Evolutionary conservation across 2,113 vertebrate species (phyloP).

Genomic region (Alethe diademata): DNA sequence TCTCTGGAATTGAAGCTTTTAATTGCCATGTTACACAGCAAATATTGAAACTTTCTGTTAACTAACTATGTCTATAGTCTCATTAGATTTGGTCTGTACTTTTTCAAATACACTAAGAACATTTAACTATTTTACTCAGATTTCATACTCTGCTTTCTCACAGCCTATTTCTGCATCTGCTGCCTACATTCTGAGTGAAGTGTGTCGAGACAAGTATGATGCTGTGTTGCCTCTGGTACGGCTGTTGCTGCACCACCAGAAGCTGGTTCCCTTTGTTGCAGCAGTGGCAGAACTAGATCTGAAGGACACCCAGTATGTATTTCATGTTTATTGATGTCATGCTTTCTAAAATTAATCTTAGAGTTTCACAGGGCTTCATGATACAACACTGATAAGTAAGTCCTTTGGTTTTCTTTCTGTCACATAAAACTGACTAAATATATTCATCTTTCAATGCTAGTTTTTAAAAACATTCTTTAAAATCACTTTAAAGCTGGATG

Average conservation of each 20-base stretch:
- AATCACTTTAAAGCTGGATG: background rate
- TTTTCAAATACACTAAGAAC: background rate
- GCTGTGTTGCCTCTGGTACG: constrained; percentile 90
- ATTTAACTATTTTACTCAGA: background rate
- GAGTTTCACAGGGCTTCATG: background rate
- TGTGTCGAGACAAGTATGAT: constrained; percentile 91
- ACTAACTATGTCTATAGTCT: rapidly evolving
- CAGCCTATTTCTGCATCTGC: constrained; percentile 94
- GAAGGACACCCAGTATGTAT: constrained; percentile 92
- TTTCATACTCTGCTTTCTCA: background rate
- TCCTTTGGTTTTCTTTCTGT: background rate
- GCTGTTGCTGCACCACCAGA: constrained; percentile 90
- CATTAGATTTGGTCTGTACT: background rate
- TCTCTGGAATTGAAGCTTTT: background rate
- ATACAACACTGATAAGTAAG: background rate
- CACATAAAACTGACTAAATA: background rate
- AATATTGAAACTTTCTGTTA: background rate
- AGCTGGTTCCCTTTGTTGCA: constrained; percentile 91
- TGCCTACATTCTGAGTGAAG: constrained; percentile 93
- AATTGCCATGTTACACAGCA: background rate
- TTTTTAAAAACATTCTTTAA: background rate
- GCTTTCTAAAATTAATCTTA: background rate
- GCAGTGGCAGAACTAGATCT: constrained; percentile 90
- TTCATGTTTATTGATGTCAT: background rate
- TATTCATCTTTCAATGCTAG: background rate